Conservation (phyloP, 2,888 invertebrate species). For the Bhutanitis thaidina region DNA sequence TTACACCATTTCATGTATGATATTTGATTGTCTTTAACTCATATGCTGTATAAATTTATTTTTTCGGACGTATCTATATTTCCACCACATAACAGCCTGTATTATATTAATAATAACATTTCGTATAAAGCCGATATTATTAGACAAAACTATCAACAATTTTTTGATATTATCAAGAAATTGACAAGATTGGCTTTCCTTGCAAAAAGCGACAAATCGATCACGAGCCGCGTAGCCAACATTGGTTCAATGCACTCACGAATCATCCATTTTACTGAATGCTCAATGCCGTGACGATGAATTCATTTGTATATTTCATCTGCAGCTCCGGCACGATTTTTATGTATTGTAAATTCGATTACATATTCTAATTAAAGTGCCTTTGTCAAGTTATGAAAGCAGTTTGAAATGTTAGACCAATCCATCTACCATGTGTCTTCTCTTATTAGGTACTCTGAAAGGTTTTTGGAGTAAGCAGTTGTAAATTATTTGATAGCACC, state of each 20-base stretch:
- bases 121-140: too few relatives aligned
- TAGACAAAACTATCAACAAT: conserved; percentile 48
- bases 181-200: conserved; percentile 45
- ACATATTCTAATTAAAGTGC: conserved; percentile 16
- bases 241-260: conserved; percentile 76
- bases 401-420: not conserved
- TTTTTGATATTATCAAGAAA: conserved; percentile 53
- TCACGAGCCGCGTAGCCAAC: conserved; percentile 43
- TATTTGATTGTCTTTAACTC: too few relatives aligned
- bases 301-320: conserved; percentile 57
- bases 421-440: too few relatives aligned
- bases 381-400: conserved; percentile 4
- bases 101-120: too few relatives aligned
- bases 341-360: conserved; percentile 17
- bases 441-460: too few relatives aligned
- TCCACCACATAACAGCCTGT: too few relatives aligned
- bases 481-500: too few relatives aligned
- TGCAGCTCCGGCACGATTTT: conserved; percentile 48
- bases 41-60: too few relatives aligned
- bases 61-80: too few relatives aligned
- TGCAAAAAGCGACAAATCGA: conserved; percentile 23
- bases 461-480: too few relatives aligned
- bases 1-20: too few relatives aligned
- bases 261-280: conserved; percentile 62
- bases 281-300: conserved; percentile 57